Evolutionary conservation across 2,113 vertebrate genomes (phyloP), one percentile per base, ranked within the genome.

Genomic region (Caloenas nicobarica): DNA sequence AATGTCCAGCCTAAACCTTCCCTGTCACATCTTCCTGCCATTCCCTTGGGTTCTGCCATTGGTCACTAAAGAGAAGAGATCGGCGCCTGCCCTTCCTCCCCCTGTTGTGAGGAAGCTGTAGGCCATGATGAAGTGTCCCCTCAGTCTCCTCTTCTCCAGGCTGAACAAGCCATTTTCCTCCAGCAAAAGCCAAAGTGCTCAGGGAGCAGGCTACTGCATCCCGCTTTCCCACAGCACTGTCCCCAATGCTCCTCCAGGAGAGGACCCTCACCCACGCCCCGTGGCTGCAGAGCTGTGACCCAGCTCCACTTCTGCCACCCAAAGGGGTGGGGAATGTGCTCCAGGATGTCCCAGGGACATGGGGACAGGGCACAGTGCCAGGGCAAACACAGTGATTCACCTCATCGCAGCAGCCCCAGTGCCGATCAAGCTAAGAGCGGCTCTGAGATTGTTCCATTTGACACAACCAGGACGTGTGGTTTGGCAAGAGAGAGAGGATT

Each of bases 401-500:
- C 34, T 61, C 36, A 16, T 0, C 12, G 3, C 10, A 61, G 13
- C 16, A 78, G 62, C 33, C 21, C 24, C 34, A 33, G 36, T 1
- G 1, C 34, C 0, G 0, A 26, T 18, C 54, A 73, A 73, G n/a
- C 36, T 31, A 24, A 31, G n/a, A 82, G 19, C 3, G 18, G 21
- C 28, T 70, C 80, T 56, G 81, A 66, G 58, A 18, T 3, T 44
- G 26, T 62, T 51, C 65, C 0, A 0, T 56, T 64, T 0, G 1
- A 61, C 42, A 68, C 14, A 71, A 24, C 11, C 36, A 29, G 61
- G 22, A 81, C 0, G 0, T 53, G 56, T 1, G 0, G 48, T 77
- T 56, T 29, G n/a, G 23, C 60, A 53, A 40, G 21, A 71, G 34
- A 25, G 42, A 68, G 25, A 54, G 11, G 13, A 11, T 15, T 23